These are phyloP conservation scores for Anorthoa munda DNA, from an alignment of 2,888 invertebrate species.

Conservation along the genomic window DNA sequence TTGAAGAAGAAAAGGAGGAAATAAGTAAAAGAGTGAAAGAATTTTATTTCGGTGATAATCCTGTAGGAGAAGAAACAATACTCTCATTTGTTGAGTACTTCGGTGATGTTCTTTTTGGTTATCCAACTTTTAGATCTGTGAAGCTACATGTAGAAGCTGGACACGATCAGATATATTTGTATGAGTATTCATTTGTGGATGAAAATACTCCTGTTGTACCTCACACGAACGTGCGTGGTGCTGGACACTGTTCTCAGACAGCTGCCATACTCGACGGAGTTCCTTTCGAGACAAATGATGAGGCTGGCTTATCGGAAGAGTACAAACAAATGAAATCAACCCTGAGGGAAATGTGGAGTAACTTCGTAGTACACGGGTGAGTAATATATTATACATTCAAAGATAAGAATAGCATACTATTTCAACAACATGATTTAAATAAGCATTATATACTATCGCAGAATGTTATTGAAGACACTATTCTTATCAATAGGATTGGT, in stretches of 20 bases:
- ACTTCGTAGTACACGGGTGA: constrained; percentile 71
- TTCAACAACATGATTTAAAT: too few species aligned
- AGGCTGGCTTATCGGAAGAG: constrained; percentile 56
- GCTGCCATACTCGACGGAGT: constrained; percentile 56
- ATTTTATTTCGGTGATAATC: constrained; percentile 75
- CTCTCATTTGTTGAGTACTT: constrained; percentile 68
- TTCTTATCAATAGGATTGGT: too few species aligned
- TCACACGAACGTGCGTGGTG: constrained; percentile 69
- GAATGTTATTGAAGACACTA: too few species aligned
- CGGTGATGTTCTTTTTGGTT: constrained; percentile 78
- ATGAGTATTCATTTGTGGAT: constrained; percentile 74
- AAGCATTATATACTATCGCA: too few species aligned
- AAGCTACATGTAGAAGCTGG: constrained; percentile 66
- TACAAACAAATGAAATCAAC: constrained; percentile 59
- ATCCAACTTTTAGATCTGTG: constrained; percentile 69
- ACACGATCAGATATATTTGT: constrained; percentile 73
- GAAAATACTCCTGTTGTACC: constrained; percentile 66
- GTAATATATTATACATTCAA: constrained; percentile 20
- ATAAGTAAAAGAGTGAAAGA: constrained; percentile 68
- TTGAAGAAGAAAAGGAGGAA: constrained; percentile 64
- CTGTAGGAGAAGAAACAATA: constrained; percentile 59
- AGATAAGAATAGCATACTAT: background rate
- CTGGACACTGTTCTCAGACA: constrained; percentile 72
- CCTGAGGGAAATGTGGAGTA: constrained; percentile 65
- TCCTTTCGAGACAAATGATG: constrained; percentile 22